A percentile compares a stretch with the other conserved stretches of the same genome.
These are phyloP conservation scores for Sebastes trivittatus DNA, from an alignment of 2,797 vertebrate genomes.

Conservation along the genomic window DNA sequence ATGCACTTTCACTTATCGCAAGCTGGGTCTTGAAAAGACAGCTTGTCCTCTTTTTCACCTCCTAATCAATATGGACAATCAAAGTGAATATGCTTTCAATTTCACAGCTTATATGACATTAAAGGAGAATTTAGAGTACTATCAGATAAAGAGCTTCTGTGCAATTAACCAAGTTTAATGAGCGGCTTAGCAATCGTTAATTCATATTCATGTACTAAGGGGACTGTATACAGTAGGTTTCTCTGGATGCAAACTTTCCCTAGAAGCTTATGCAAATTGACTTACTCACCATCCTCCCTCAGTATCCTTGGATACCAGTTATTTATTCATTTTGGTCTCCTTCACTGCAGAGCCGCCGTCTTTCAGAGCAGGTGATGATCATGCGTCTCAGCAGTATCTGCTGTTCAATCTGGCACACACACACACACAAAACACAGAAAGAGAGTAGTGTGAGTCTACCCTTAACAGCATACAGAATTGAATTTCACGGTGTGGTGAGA, in stretches of 20 bases:
- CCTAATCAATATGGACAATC: neutral
- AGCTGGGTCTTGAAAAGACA: neutral
- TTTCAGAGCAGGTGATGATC: conserved; percentile 53
- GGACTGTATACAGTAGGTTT: conserved; percentile 22
- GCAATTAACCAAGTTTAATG: conserved; percentile 17
- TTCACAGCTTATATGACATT: neutral
- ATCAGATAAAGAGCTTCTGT: neutral
- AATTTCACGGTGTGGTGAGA: conserved; percentile 60
- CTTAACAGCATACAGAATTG: conserved; percentile 14
- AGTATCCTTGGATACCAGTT: conserved; percentile 66
- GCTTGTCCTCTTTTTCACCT: neutral
- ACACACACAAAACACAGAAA: neutral
- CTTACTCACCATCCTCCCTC: conserved; percentile 57
- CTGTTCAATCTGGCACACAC: neutral
- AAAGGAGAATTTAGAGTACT: neutral
- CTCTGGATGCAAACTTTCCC: conserved; percentile 52
- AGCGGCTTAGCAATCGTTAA: conserved; percentile 6
- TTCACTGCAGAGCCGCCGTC: conserved; percentile 29
- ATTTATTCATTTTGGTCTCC: conserved; percentile 53
- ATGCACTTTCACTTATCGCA: neutral
- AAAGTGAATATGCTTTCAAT: neutral
- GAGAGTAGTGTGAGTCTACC: neutral
- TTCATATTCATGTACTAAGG: conserved; percentile 7
- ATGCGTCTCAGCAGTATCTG: conserved; percentile 50
- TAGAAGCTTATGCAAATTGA: conserved; percentile 63